phyloP scores from a whole-genome alignment of 2,113 vertebrate species.

The Hemiscyllium ocellatum region DNA sequence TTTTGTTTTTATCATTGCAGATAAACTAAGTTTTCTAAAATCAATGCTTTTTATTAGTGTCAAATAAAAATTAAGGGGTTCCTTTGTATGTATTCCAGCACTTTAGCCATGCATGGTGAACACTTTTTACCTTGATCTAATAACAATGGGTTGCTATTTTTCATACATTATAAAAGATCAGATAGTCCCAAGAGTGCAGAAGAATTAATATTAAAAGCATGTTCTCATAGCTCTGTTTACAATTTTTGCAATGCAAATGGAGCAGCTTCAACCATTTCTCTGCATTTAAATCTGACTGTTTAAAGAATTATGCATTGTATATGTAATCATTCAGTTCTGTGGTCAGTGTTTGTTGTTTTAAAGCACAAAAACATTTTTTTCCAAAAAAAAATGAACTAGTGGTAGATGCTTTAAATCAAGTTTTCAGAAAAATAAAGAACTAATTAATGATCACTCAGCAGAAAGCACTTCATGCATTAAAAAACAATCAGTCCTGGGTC shows the following conservation, averaged over 20 bases:
- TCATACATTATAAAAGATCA: conserved; percentile 33
- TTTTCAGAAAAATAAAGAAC: conserved; percentile 62
- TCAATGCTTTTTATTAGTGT: background rate
- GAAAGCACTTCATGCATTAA: conserved; percentile 66
- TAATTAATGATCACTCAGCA: conserved; percentile 68
- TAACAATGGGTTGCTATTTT: background rate
- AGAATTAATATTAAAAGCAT: conserved; percentile 26
- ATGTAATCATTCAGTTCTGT: background rate
- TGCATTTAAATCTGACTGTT: conserved; percentile 11
- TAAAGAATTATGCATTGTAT: background rate
- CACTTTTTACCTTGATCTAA: background rate
- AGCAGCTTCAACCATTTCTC: background rate
- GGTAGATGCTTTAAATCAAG: conserved; percentile 71
- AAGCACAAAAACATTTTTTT: background rate
- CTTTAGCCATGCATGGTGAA: background rate
- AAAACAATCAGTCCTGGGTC: conserved; percentile 54
- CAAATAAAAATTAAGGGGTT: background rate
- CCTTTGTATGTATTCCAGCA: background rate
- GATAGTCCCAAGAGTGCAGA: background rate
- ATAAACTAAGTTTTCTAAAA: background rate
- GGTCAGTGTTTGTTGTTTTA: conserved; percentile 6
- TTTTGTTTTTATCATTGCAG: background rate
- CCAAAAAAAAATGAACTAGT: conserved; percentile 42
- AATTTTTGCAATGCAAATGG: conserved; percentile 6
- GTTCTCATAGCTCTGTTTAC: background rate